Base-by-base conservation (phyloP, 1,140 invertebrate genomes). In the Calephelis nemesis region DNA sequence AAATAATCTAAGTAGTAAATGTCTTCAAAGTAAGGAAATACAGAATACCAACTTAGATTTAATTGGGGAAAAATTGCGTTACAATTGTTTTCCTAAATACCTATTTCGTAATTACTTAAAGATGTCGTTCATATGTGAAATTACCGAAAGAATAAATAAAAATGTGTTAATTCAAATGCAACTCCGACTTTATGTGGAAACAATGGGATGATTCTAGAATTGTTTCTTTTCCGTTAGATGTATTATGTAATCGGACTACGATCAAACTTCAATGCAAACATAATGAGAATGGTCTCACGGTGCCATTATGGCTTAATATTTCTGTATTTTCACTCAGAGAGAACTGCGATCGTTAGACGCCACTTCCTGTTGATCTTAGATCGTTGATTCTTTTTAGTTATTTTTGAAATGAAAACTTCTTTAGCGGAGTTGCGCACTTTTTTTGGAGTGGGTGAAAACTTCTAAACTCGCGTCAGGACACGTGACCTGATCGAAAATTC, bases 281-380 rank as follows among this genome's bases (percentile, higher is more conserved):
- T 80, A 78, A 79, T 76, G 81, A 76, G 74, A 83, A 84, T 74
- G 78, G 78, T 86, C 85, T 81, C 85, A 86, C 84, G 83, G 74
- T 73, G 67, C 74, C 72, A 83, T 87, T 81, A 81, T 76, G 72
- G 63, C 74, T 70, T 69, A 73, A 71, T 70, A 76, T 82, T 85
- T 81, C 74, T 69, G 74, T 69, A 83, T 85, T 87, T 87, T 86
- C 85, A 85, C 87, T 84, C 85, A 82, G 65, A 52, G 50, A 45
- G 47, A 50, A 66, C 40, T 11, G 45, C 15, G 50, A 58, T 45
- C 45, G 40, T 54, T 54, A 42, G 42, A 11, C 42, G 1, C 15
- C 8, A 54, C 40, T 66, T 66, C 65, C 65, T 40, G 65, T 60
- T 40, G 54, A 11, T 39, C 10, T 39, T 2, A 60, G 30, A 45